Base-by-base conservation (phyloP, 2,888 invertebrate species). In the Amblyjoppa fuscipennis region DNA sequence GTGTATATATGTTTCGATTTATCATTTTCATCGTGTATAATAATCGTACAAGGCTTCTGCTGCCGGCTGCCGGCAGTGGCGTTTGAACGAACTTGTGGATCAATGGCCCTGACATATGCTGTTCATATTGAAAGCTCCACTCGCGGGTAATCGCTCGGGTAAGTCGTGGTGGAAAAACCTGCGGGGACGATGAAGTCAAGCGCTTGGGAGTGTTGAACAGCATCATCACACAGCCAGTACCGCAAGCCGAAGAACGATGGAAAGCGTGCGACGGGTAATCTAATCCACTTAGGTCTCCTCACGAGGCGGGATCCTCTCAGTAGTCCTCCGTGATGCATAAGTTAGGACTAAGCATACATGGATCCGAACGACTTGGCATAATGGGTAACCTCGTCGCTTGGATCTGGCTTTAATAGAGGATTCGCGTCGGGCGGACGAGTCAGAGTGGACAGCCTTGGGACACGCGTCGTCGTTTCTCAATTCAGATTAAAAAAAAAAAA, bases 351-450 rank as follows among this genome's bases (percentile, higher is more conserved):
- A 68, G 66, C 76, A 76, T 53, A 76, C 76, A 76, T 38, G 76
- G 31, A 51, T 76, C 20, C 38, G 38, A 71, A 34, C 69, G 79
- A 80, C 79, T 80, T 74, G 75, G 83, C 79, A 80, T 83, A 80
- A 83, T 83, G 71, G 71, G 41, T 59, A 78, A 70, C 74, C 74
- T 70, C 56, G 79, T 80, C 75, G 69, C 61, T 75, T 53, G 83
- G 64, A 80, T 75, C 66, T 76, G 61, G 83, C 79, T 83, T 83
- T 80, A 83, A 83, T 83, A 79, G 69, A 53, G 64, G 75, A 83
- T 80, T 64, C 61, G 69, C 73, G 51, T 69, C 69, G 71, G 34
- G 51, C 38, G 34, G n/a, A 75, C 51, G 25, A 41, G 45, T n/a
- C 16, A 7, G 7, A 74, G 53, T 73, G 66, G 51, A 53, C 56